Evolutionary conservation across 1,140 invertebrate genomes (phyloP).

Genomic region (Oscheius sp.): DNA sequence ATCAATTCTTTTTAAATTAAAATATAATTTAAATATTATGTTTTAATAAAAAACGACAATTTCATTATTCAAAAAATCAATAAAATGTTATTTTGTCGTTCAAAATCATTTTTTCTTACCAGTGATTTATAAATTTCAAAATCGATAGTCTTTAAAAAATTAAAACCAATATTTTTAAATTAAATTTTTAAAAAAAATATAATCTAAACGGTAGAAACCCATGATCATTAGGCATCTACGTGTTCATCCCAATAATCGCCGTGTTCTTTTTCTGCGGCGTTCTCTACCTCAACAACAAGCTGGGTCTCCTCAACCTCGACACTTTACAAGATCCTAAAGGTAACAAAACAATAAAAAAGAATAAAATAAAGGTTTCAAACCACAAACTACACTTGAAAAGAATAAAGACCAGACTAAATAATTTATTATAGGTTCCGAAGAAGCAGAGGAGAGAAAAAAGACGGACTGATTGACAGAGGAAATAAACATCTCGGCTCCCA

Average conservation of each 20-base stretch:
- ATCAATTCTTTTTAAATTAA: too few relatives aligned
- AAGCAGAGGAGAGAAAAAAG: neutral
- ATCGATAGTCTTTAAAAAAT: too few relatives aligned
- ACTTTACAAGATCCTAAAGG: neutral
- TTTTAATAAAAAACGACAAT: too few relatives aligned
- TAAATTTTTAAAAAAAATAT: too few relatives aligned
- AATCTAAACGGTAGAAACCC: too few relatives aligned
- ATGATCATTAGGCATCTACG: slow-evolving; percentile 40
- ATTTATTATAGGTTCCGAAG: neutral
- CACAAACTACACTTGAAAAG: neutral
- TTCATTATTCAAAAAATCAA: too few relatives aligned
- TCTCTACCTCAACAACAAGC: slow-evolving; percentile 38
- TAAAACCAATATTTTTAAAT: too few relatives aligned
- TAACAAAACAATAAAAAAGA: neutral
- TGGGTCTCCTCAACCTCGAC: neutral
- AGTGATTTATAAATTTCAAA: too few relatives aligned
- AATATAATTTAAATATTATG: too few relatives aligned
- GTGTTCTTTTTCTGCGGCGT: slow-evolving; percentile 33
- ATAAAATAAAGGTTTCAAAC: neutral
- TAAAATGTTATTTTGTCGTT: too few relatives aligned
- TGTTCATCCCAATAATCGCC: slow-evolving; percentile 48
- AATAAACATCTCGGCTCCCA: neutral
- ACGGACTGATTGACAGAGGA: slow-evolving; percentile 1
- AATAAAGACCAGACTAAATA: neutral
- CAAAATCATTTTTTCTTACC: too few relatives aligned